These are phyloP conservation scores for Eupithecia dodoneata DNA, from an alignment of 2,888 invertebrate genomes.

Conservation along the genomic window DNA sequence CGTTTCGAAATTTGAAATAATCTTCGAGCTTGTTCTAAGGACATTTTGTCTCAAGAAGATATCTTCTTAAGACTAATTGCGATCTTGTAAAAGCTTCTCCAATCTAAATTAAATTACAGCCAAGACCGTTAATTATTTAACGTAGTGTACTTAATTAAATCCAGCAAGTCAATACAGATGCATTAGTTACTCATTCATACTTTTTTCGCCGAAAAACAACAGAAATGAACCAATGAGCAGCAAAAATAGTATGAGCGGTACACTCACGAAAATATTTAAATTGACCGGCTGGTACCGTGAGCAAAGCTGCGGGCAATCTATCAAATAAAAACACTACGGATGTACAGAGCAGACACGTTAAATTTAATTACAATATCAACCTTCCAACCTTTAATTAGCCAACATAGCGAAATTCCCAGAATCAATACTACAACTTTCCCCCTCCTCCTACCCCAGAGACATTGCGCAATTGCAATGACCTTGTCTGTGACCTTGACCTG, in stretches of 20 bases:
- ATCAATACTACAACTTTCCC: constrained; percentile 14
- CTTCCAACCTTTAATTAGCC: no score
- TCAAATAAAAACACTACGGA: no score
- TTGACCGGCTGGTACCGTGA: no score
- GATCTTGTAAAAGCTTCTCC: not conserved
- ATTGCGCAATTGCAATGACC: constrained; percentile 67
- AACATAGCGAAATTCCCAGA: no score
- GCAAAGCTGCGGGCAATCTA: no score
- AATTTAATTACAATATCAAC: no score
- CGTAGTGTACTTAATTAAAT: not conserved
- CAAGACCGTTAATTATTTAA: not conserved
- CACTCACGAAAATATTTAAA: no score
- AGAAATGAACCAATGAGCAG: no score
- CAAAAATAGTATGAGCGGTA: no score
- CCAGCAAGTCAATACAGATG: not conserved
- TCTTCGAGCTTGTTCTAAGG: not conserved
- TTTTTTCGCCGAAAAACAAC: no score
- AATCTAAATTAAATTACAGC: not conserved
- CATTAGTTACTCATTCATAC: no score
- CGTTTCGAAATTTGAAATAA: not conserved
- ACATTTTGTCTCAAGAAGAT: not conserved
- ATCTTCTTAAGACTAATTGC: not conserved
- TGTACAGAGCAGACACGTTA: no score
- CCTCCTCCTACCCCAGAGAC: constrained; percentile 18
- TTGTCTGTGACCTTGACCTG: constrained; percentile 59